phyloP scores from a whole-genome alignment of 1,140 invertebrate genomes.

The Hyphantria cunea region DNA sequence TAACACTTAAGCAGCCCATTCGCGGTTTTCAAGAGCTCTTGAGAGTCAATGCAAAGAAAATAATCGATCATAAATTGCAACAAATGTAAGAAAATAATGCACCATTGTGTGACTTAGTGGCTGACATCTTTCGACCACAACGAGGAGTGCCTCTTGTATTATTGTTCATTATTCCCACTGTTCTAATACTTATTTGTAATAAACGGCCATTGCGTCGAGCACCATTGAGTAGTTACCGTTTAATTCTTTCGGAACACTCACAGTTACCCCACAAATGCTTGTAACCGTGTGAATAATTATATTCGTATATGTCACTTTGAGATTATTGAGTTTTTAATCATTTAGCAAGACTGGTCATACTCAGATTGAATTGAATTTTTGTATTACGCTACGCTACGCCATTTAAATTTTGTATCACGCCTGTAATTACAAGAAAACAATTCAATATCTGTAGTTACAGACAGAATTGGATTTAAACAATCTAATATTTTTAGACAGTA shows the following conservation, averaged over 20 bases:
- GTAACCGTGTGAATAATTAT: constrained; percentile 31
- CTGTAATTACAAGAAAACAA: too few relatives aligned
- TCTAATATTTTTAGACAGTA: too few relatives aligned
- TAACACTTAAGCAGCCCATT: constrained; percentile 46
- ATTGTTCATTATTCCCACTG: constrained; percentile 70
- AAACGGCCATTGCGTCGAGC: constrained; percentile 59
- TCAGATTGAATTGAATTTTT: too few relatives aligned
- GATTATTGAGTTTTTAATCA: background rate
- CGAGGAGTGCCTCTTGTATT: constrained; percentile 61
- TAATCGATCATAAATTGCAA: constrained; percentile 63
- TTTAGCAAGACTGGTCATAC: too few relatives aligned
- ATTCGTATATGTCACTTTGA: background rate
- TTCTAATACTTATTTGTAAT: constrained; percentile 59
- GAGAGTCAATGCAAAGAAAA: constrained; percentile 52
- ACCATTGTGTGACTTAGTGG: constrained; percentile 51
- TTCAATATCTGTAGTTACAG: too few relatives aligned
- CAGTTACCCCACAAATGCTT: constrained; percentile 37
- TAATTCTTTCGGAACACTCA: constrained; percentile 54
- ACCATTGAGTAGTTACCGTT: constrained; percentile 51
- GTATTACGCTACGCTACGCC: too few relatives aligned
- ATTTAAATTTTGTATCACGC: too few relatives aligned
- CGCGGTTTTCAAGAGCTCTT: constrained; percentile 60
- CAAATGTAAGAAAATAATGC: constrained; percentile 71
- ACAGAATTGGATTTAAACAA: too few relatives aligned
- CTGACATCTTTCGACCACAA: constrained; percentile 74